Evolutionary conservation across 1,140 invertebrate genomes (phyloP).

Genomic region (Aphelinus atriplicis): DNA sequence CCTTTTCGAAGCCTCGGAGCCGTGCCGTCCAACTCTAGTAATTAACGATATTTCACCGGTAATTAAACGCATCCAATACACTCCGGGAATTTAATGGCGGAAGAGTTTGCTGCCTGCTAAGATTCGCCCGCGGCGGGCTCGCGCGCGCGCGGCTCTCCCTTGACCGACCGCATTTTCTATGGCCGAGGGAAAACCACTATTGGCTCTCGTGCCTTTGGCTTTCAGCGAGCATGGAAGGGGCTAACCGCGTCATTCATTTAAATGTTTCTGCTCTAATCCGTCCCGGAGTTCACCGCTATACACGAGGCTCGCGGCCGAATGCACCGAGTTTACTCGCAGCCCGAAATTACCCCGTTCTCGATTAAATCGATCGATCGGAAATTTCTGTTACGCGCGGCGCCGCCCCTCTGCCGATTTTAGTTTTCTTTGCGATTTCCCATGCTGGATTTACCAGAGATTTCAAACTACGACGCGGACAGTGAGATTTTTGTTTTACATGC

Average conservation of each 20-base stretch:
- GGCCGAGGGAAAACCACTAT: slow-evolving; percentile 53
- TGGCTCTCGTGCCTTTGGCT: slow-evolving; percentile 52
- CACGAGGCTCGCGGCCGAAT: neutral
- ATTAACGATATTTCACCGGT: slow-evolving; percentile 66
- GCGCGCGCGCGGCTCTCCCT: too few species aligned
- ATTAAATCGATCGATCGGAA: slow-evolving; percentile 35
- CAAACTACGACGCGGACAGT: too few species aligned
- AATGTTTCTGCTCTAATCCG: slow-evolving; percentile 26
- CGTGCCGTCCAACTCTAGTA: slow-evolving; percentile 42
- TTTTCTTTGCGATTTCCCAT: neutral
- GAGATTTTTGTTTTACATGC: too few species aligned
- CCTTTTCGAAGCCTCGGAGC: neutral
- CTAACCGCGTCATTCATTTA: slow-evolving; percentile 47
- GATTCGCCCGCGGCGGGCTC: slow-evolving; percentile 38
- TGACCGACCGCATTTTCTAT: slow-evolving; percentile 58
- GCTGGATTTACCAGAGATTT: too few species aligned
- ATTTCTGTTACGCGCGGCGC: neutral
- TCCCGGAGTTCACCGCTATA: neutral
- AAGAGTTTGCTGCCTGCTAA: slow-evolving; percentile 50
- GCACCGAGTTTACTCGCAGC: slow-evolving; percentile 13
- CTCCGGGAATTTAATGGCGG: slow-evolving; percentile 50
- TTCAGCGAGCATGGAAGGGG: slow-evolving; percentile 32
- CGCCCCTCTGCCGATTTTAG: neutral
- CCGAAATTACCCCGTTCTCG: neutral
- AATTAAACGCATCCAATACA: slow-evolving; percentile 62